Conservation (phyloP, 2,797 vertebrate species). For the Phataginus tetradactyla region DNA sequence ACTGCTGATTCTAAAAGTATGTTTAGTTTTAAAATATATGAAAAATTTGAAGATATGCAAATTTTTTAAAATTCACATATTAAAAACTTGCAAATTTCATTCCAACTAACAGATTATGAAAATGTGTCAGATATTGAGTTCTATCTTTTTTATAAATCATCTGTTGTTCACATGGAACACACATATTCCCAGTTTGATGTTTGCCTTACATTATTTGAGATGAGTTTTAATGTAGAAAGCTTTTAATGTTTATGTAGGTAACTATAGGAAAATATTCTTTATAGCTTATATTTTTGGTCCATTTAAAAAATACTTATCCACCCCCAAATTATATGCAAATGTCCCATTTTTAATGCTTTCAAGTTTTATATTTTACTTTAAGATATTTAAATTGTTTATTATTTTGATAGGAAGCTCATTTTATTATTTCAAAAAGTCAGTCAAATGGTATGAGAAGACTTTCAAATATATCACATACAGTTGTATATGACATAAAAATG, state of each 20-base stretch:
- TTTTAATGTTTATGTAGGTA: background rate
- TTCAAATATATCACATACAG: too few species aligned
- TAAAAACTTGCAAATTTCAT: background rate
- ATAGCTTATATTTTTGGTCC: background rate
- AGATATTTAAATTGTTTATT: too few species aligned
- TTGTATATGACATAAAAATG: too few species aligned
- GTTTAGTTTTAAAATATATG: background rate
- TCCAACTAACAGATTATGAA: background rate
- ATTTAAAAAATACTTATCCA: background rate
- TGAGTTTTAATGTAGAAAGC: background rate
- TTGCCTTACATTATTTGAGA: background rate
- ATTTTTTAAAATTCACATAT: background rate
- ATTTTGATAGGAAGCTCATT: too few species aligned
- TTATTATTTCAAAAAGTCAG: too few species aligned
- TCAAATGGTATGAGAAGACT: too few species aligned
- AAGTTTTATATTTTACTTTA: too few species aligned
- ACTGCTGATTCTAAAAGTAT: background rate
- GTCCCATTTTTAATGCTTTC: too few species aligned
- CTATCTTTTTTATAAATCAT: background rate
- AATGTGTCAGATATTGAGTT: background rate
- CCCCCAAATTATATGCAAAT: background rate
- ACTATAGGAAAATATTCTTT: background rate
- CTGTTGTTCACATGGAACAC: background rate
- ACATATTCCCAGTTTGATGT: background rate
- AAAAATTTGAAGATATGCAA: background rate